These are phyloP conservation scores for Thamnaconus septentrionalis DNA, from an alignment of 2,113 vertebrate species.

Conservation along the genomic window DNA sequence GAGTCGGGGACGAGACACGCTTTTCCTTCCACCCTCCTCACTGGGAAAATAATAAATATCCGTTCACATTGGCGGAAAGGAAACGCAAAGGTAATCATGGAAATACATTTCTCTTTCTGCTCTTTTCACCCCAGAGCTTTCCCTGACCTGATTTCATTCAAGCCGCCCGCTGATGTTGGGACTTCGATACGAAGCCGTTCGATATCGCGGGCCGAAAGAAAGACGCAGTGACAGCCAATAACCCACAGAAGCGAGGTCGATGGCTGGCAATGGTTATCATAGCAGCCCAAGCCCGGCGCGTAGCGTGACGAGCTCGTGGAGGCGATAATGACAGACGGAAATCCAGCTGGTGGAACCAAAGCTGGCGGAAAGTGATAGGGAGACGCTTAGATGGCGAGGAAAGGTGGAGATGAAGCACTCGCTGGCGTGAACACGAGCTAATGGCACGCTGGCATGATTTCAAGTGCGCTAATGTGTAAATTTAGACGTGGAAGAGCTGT, in stretches of 20 bases:
- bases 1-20: slow-evolving; percentile 4
- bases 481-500: background rate
- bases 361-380: no score
- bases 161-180: background rate
- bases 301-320: background rate
- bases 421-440: background rate
- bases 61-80: background rate
- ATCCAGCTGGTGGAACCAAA: no score
- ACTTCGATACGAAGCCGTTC: slow-evolving; percentile 11
- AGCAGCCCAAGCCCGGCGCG: background rate
- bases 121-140: background rate
- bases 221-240: slow-evolving; percentile 2
- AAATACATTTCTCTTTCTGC: background rate
- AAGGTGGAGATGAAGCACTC: slow-evolving; percentile 1
- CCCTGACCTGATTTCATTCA: background rate
- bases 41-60: slow-evolving; percentile 19
- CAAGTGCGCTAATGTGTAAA: background rate
- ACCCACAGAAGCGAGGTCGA: background rate
- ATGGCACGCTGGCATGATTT: background rate
- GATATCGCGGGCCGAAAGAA: background rate
- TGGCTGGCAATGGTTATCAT: slow-evolving; percentile 19
- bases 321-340: slow-evolving; percentile 15
- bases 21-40: slow-evolving; percentile 1
- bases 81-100: slow-evolving; percentile 2
- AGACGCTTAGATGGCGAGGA: background rate